phyloP scores from a whole-genome alignment of 2,113 vertebrate species.

The Dipodomys spectabilis region DNA sequence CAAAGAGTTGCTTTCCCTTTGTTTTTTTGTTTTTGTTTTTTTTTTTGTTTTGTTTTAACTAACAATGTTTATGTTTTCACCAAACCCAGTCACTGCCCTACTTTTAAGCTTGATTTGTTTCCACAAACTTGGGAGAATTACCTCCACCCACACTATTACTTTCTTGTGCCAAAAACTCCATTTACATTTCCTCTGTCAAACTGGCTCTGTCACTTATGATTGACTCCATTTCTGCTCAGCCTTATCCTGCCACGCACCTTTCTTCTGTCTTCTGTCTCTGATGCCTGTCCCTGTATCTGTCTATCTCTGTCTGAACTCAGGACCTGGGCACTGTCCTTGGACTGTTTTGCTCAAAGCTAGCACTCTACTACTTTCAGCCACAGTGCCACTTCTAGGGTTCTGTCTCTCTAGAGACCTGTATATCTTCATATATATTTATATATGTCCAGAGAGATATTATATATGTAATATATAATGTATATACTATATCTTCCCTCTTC shows the following conservation, averaged over 20 bases:
- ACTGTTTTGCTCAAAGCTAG: too few relatives aligned
- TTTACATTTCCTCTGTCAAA: constrained; percentile 49
- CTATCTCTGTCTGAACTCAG: too few relatives aligned
- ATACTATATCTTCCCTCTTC: too few relatives aligned
- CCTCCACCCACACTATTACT: neutral
- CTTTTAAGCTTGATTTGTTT: constrained; percentile 58
- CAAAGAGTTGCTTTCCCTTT: neutral
- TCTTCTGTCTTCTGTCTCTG: too few relatives aligned
- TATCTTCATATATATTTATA: too few relatives aligned
- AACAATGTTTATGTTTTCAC: constrained; percentile 35
- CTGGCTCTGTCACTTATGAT: neutral
- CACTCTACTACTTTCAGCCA: too few relatives aligned
- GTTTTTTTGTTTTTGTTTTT: neutral
- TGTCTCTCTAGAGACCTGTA: too few relatives aligned
- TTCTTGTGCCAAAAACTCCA: constrained; percentile 6
- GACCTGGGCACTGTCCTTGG: too few relatives aligned
- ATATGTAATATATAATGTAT: too few relatives aligned
- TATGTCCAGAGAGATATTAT: too few relatives aligned
- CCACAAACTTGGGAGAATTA: neutral
- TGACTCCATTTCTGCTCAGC: neutral
- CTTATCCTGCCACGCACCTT: neutral
- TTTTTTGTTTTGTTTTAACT: neutral
- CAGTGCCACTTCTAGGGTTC: too few relatives aligned
- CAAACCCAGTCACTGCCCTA: neutral
- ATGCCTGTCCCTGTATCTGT: too few relatives aligned